Evolutionary conservation across 1,140 invertebrate genomes (phyloP), one percentile per base, ranked within the genome.

Genomic region (Trichonephila clavata): DNA sequence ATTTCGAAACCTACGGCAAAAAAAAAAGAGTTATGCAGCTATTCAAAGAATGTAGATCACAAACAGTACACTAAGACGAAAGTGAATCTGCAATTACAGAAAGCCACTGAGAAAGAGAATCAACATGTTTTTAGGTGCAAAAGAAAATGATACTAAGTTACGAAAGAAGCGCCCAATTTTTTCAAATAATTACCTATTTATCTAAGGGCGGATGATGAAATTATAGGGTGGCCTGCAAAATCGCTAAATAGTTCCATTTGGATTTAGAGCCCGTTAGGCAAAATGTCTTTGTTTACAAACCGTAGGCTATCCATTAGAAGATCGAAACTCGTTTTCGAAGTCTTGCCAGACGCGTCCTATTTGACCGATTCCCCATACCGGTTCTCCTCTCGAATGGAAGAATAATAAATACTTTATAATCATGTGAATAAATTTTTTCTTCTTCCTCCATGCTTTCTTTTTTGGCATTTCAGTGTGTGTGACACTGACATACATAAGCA

Each of bases 401-500:
- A 20, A 57, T 84, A 84, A 59, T 59, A 84, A 84, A 84, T 84
- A 84, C 81, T 57, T 84, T 59, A 84, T 59, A 84, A 84, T 84
- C 32, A 59, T 84, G 43, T 84, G 81, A 84, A 57, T 71, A 32
- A 3, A 27, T 21, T 83, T 86, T 86, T 60, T 59, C 32, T 63
- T 27, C 83, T 90, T 90, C 50, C 61, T 90, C 18, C 71, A 50
- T 68, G 24, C 63, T 88, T 88, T 88, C 61, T 81, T 90, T 90
- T 61, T 81, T 80, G 50, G 27, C 57, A 16, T 83, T 91, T 39
- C 32, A 39, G 32, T 39, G 32, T 39, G n/a, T 90, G 89, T 91
- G 90, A 91, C 90, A 91, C 90, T 84, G 90, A 91, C 90, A 91
- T 83, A 91, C 90, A 91, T 91, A 83, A 39, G 32, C 80, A 91